These are phyloP conservation scores for Bilobella aurantiaca DNA, from an alignment of 1,140 invertebrate species.

Conservation along the genomic window DNA sequence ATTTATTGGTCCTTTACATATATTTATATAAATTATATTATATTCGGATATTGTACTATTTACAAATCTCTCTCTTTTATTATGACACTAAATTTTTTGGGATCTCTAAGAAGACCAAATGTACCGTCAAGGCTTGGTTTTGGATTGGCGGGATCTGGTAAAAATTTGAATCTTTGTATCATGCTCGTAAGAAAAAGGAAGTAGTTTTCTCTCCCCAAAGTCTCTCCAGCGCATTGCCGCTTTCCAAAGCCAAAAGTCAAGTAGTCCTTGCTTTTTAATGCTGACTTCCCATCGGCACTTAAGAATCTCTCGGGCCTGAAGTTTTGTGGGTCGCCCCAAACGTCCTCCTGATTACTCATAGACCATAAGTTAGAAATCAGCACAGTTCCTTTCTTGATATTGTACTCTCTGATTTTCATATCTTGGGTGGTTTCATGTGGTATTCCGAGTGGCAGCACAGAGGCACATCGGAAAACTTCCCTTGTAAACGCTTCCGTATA, in stretches of 20 bases:
- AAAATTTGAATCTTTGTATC: slow-evolving; percentile 10
- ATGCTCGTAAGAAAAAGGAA: slow-evolving; percentile 15
- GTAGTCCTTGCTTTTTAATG: neutral
- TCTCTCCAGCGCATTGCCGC: slow-evolving; percentile 12
- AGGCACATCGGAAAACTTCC: slow-evolving; percentile 9
- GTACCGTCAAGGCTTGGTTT: neutral
- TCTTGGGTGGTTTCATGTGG: slow-evolving; percentile 20
- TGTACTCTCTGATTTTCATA: slow-evolving; percentile 35
- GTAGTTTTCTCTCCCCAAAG: neutral
- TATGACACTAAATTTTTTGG: neutral
- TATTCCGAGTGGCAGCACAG: slow-evolving; percentile 5
- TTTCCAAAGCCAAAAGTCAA: slow-evolving; percentile 16
- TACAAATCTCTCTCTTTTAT: slow-evolving; percentile 9
- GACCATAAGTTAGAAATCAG: slow-evolving; percentile 41
- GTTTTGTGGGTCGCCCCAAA: slow-evolving; percentile 40
- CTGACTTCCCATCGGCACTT: slow-evolving; percentile 18
- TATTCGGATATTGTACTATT: too few relatives aligned
- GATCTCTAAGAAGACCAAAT: neutral
- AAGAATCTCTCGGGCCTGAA: slow-evolving; percentile 45
- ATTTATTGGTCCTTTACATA: too few relatives aligned
- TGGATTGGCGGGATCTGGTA: neutral
- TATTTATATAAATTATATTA: too few relatives aligned
- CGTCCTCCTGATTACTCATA: slow-evolving; percentile 39
- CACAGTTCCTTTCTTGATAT: slow-evolving; percentile 38
- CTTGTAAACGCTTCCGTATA: slow-evolving; percentile 23